Base-by-base conservation (phyloP, 2,797 vertebrate species). In the Cossypha niveicapilla region DNA sequence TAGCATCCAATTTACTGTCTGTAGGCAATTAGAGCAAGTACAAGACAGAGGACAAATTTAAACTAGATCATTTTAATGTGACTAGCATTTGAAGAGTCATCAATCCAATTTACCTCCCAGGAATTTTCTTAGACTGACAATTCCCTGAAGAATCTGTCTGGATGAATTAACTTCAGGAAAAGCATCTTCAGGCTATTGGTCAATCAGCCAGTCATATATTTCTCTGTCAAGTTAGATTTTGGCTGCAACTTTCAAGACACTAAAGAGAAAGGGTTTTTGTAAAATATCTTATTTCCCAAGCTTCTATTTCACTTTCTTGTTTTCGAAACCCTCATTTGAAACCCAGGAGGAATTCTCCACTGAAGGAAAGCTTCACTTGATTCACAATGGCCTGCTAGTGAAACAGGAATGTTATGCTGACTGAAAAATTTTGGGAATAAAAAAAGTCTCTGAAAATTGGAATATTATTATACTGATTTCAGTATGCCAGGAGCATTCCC, bases 41-140 rank as follows among this genome's bases (percentile, higher is more conserved):
- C 44, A 73, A 89, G 84, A 62, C 11, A 86, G 70, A 94, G 21
- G 35, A 93, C n/a, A 90, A 79, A 93, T 93, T 93, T 79, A 86
- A 94, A 76, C 34, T 60, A 67, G 34, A 66, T 79, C 32, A 70
- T 92, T 84, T 63, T 73, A 70, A 73, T 89, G 37, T 72, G 85
- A 70, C 30, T 94, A 94, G 28, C 50, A 83, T 81, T 81, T 79
- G 56, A 90, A 90, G 56, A 91, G 25, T 92, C 60, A 76, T 89
- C 71, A 48, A 50, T 66, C 51, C 23, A 73, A 66, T 89, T 76
- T 73, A 42, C 61, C 41, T 88, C 71, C 28, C 37, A 70, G 83
- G 76, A 90, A 79, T 3, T 41, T 86, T 66, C 47, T 37, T 4
- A 62, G n/a, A 32, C 23, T 66, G 73, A 94, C 58, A 84, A 89